A percentile compares a stretch with the other conserved stretches of the same genome.
Evolutionary conservation across 2,888 invertebrate species (phyloP).

Genomic region (Stenurella melanura): DNA sequence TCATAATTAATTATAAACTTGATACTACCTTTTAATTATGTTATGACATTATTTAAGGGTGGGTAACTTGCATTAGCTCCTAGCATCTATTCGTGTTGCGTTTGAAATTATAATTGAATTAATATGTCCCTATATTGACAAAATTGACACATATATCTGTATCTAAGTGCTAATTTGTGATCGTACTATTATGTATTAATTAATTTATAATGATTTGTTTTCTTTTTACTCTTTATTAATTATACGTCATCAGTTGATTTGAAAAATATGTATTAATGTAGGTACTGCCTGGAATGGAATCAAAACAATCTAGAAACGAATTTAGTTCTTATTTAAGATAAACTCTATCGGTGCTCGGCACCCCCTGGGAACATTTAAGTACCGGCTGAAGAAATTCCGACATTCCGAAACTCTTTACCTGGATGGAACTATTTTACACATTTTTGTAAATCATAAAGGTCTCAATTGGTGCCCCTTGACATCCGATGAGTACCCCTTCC

Average conservation of each 20-base stretch:
- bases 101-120: background rate
- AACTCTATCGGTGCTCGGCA: too few relatives aligned
- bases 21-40: slow-evolving; percentile 28
- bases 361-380: too few relatives aligned
- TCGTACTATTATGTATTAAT: background rate
- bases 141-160: background rate
- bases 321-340: too few relatives aligned
- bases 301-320: too few relatives aligned
- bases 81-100: background rate
- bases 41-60: slow-evolving; percentile 29
- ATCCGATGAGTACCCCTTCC: too few relatives aligned
- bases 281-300: too few relatives aligned
- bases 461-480: too few relatives aligned
- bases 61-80: background rate
- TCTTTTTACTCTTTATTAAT: background rate
- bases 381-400: too few relatives aligned
- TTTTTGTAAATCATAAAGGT: too few relatives aligned
- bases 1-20: slow-evolving; percentile 23
- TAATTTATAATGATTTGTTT: background rate
- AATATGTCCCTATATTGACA: background rate
- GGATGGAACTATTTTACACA: too few relatives aligned
- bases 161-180: background rate
- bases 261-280: too few relatives aligned
- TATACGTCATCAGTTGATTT: background rate
- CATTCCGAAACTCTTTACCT: too few relatives aligned